Evolutionary conservation across 2,888 invertebrate genomes (phyloP).

Genomic region (Drosophila anomelani): DNA sequence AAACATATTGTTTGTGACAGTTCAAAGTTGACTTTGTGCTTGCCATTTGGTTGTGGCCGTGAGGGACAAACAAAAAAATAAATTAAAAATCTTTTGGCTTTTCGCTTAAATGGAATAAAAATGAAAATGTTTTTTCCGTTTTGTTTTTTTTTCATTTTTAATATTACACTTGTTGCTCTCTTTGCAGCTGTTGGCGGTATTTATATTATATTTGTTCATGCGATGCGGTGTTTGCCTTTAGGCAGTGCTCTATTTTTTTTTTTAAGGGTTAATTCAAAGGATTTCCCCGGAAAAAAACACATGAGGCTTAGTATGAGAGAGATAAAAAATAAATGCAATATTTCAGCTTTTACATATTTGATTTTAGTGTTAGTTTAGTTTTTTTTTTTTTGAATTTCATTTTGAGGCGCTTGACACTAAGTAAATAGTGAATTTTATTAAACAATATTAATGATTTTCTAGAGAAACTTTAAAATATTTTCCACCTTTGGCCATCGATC

Average conservation of each 20-base stretch:
- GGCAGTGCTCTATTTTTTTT: conserved; percentile 1
- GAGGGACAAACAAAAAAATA: conserved; percentile 10
- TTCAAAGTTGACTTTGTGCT: conserved; percentile 20
- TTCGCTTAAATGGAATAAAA: background rate
- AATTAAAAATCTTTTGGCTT: conserved; percentile 8
- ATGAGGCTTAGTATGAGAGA: background rate
- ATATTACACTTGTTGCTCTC: conserved; percentile 6
- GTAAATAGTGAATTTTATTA: background rate
- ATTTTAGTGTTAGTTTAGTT: background rate
- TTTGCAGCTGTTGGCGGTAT: background rate
- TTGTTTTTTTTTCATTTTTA: background rate
- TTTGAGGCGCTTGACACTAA: background rate
- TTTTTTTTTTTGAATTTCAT: background rate
- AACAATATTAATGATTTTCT: too few relatives aligned
- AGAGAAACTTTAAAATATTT: background rate
- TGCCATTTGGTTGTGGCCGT: background rate
- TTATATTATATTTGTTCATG: conserved; percentile 9
- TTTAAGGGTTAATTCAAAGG: conserved; percentile 16
- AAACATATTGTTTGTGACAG: conserved; percentile 1
- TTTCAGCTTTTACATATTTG: background rate
- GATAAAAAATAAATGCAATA: too few relatives aligned
- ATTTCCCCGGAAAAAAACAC: background rate
- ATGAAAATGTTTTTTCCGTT: background rate
- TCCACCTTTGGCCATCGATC: conserved; percentile 9
- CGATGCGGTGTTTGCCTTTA: background rate